Evolutionary conservation across 2,888 invertebrate genomes (phyloP).

Genomic region (Ochropacha duplaris): DNA sequence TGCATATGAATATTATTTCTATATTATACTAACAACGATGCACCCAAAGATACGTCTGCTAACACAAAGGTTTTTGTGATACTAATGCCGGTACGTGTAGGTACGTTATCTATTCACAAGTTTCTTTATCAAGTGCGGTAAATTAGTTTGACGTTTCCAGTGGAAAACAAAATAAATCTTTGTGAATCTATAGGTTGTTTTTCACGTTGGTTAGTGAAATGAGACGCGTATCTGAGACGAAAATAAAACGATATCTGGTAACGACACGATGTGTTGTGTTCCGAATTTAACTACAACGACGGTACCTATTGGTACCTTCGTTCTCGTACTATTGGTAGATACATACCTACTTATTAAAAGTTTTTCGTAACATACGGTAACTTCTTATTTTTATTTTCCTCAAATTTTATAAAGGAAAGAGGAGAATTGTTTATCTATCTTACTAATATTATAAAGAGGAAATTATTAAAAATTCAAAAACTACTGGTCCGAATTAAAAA

Average conservation of each 20-base stretch:
- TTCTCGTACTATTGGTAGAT: too few species aligned
- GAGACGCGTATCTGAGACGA: slow-evolving; percentile 31
- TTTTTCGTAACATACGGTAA: too few species aligned
- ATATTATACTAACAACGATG: slow-evolving; percentile 33
- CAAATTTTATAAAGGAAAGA: too few species aligned
- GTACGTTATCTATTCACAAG: slow-evolving; percentile 58
- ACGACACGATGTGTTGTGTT: slow-evolving; percentile 18
- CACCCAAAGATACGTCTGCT: slow-evolving; percentile 36
- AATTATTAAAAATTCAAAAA: too few species aligned
- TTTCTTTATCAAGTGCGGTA: slow-evolving; percentile 63
- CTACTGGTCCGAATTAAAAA: too few species aligned
- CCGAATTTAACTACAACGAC: slow-evolving; percentile 27
- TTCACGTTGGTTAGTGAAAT: slow-evolving; percentile 8
- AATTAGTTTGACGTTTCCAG: slow-evolving; percentile 59
- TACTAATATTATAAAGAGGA: too few species aligned
- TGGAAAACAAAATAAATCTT: slow-evolving; percentile 45
- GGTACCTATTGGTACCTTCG: slow-evolving; percentile 13
- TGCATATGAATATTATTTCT: slow-evolving; percentile 25
- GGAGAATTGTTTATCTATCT: too few species aligned
- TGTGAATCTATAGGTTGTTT: slow-evolving; percentile 15
- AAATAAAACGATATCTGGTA: slow-evolving; percentile 45
- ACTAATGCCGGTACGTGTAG: slow-evolving; percentile 61
- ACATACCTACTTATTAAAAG: not conserved
- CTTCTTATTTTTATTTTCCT: too few species aligned
- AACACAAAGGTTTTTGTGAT: slow-evolving; percentile 51